A percentile compares a stretch with the other conserved stretches of the same genome.
Evolutionary conservation across 2,113 vertebrate genomes (phyloP).

Genomic region (Pleuronectes platessa): DNA sequence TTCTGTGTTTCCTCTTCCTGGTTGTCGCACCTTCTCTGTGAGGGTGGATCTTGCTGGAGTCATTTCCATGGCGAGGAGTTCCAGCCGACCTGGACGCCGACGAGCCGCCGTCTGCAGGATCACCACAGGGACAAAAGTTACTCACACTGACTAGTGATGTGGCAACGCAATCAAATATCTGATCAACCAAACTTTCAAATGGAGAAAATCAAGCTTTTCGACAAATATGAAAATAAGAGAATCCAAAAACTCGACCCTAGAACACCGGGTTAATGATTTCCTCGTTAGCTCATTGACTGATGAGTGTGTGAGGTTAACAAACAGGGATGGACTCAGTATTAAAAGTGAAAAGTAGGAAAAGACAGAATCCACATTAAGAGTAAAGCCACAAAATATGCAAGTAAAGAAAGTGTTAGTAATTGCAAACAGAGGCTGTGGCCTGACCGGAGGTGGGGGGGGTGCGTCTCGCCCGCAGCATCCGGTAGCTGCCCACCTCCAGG

Average conservation of each 20-base stretch:
- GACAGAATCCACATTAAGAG: too few relatives aligned
- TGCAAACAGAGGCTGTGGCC: not conserved
- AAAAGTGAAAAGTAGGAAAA: too few relatives aligned
- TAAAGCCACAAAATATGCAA: too few relatives aligned
- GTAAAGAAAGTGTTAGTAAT: not conserved
- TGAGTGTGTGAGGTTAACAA: too few relatives aligned
- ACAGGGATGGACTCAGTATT: too few relatives aligned
- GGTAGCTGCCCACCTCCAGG: conserved; percentile 97
- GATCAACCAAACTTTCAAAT: not conserved
- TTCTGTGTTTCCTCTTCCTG: not conserved
- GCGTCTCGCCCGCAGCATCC: conserved; percentile 92
- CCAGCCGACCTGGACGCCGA: conserved; percentile 86
- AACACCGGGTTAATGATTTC: too few relatives aligned
- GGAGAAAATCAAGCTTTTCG: too few relatives aligned
- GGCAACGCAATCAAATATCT: too few relatives aligned
- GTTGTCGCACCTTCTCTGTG: conserved; percentile 89
- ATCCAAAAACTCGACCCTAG: too few relatives aligned
- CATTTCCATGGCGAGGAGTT: conserved; percentile 88
- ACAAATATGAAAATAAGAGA: too few relatives aligned
- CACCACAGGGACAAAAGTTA: not conserved
- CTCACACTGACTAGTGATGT: not conserved
- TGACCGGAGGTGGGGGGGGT: conserved; percentile 92
- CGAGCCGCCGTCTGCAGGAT: conserved; percentile 79
- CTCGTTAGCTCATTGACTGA: too few relatives aligned
- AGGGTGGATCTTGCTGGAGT: conserved; percentile 87